These are phyloP conservation scores for Pseudoatta argentina DNA, from an alignment of 1,140 invertebrate species.

Conservation along the genomic window DNA sequence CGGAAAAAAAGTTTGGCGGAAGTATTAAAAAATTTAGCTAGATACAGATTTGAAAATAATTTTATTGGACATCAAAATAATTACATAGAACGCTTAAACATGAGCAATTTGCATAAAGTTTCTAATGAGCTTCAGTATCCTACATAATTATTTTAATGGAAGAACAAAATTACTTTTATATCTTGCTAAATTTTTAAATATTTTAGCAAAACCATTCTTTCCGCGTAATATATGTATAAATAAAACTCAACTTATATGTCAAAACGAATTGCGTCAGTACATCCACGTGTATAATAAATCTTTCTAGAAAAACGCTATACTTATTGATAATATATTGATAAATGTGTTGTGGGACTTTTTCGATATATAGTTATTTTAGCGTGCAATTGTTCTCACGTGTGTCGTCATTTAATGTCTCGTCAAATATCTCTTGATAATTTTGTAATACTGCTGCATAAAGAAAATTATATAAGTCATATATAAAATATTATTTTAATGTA, in stretches of 20 bases:
- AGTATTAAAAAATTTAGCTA: too few species aligned
- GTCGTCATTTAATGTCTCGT: slow-evolving; percentile 2
- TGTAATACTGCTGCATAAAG: not conserved
- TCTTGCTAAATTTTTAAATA: too few species aligned
- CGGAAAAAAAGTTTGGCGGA: too few species aligned
- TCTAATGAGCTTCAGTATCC: too few species aligned
- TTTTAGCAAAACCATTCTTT: too few species aligned
- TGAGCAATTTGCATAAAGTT: too few species aligned
- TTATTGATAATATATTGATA: slow-evolving; percentile 14
- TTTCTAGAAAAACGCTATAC: not conserved
- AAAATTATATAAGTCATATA: not conserved
- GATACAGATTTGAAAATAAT: too few species aligned
- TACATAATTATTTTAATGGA: too few species aligned
- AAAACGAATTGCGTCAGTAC: not conserved
- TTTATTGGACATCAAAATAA: too few species aligned
- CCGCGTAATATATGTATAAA: not conserved
- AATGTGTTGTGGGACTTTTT: not conserved
- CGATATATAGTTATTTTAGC: not conserved
- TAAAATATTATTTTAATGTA: not conserved
- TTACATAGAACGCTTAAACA: too few species aligned
- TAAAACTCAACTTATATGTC: not conserved
- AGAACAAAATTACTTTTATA: too few species aligned
- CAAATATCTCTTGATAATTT: not conserved
- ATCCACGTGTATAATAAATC: not conserved
- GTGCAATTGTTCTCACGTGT: not conserved